A percentile compares a stretch with the other conserved stretches of the same genome.
These are phyloP conservation scores for Nemotelus nigrinus DNA, from an alignment of 2,888 invertebrate genomes.

Conservation along the genomic window DNA sequence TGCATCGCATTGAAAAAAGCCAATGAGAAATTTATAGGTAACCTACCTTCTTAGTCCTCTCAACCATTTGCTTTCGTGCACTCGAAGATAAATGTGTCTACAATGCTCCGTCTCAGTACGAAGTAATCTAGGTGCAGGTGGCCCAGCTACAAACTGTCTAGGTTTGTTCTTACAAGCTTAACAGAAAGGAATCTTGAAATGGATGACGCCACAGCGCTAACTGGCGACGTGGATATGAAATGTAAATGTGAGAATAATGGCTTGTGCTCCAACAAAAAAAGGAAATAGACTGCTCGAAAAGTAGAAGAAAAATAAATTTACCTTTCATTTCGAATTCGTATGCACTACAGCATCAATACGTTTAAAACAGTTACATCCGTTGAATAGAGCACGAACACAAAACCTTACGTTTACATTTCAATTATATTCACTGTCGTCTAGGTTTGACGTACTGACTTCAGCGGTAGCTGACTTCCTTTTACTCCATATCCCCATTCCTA, in stretches of 20 bases:
- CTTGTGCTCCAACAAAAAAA: background rate
- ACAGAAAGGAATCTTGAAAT: background rate
- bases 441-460: no score
- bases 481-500: no score
- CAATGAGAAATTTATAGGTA: background rate
- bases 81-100: constrained; percentile 9
- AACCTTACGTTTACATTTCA: background rate
- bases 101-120: background rate
- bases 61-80: constrained; percentile 8
- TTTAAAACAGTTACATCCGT: no score
- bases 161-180: background rate
- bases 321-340: background rate
- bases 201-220: background rate
- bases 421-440: background rate
- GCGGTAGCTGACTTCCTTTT: no score
- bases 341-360: no score
- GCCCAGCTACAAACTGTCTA: no score
- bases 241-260: constrained; percentile 7
- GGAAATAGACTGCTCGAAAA: background rate
- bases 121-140: no score
- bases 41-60: background rate
- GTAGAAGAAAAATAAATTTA: background rate
- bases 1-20: background rate
- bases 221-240: background rate
- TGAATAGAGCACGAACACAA: background rate